Conservation (phyloP, 1,140 invertebrate species). For the Drosophila jambulina region DNA sequence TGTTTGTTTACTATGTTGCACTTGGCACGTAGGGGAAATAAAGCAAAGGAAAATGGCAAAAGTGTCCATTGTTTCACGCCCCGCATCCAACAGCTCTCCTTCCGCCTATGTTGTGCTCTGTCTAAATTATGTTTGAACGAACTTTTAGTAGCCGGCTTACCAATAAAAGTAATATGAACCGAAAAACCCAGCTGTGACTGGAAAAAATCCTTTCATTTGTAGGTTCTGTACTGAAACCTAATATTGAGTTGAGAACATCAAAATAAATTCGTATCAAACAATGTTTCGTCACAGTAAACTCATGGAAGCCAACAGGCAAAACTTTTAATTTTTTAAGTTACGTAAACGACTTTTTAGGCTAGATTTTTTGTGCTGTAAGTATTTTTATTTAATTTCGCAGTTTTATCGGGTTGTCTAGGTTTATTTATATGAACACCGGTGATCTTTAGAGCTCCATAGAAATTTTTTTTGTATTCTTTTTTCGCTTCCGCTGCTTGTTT, state of each 20-base stretch:
- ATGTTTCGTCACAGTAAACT: not conserved
- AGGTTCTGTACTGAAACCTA: not conserved
- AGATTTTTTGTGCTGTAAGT: not conserved
- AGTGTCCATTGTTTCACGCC: slow-evolving; percentile 34
- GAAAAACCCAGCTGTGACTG: slow-evolving; percentile 14
- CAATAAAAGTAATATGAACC: slow-evolving; percentile 21
- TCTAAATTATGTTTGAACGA: slow-evolving; percentile 10
- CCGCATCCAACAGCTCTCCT: slow-evolving; percentile 6
- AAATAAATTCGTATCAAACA: not conserved
- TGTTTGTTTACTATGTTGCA: slow-evolving; percentile 52
- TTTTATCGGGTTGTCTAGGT: slow-evolving; percentile 28
- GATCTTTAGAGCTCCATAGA: slow-evolving; percentile 15
- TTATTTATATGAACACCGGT: slow-evolving; percentile 35
- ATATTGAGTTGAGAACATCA: not conserved
- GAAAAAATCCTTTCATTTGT: slow-evolving; percentile 1
- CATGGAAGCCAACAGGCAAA: not conserved
- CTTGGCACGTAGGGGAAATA: slow-evolving; percentile 71
- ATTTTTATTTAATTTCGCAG: slow-evolving; percentile 26
- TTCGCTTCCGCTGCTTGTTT: slow-evolving; percentile 40
- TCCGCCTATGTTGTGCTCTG: not conserved
- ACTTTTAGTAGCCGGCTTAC: slow-evolving; percentile 28
- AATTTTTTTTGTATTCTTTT: slow-evolving; percentile 20
- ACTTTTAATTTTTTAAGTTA: not conserved
- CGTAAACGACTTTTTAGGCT: not conserved
- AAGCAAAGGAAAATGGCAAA: slow-evolving; percentile 40